Conservation (phyloP, 2,888 invertebrate species). For the Melanophora roralis region DNA sequence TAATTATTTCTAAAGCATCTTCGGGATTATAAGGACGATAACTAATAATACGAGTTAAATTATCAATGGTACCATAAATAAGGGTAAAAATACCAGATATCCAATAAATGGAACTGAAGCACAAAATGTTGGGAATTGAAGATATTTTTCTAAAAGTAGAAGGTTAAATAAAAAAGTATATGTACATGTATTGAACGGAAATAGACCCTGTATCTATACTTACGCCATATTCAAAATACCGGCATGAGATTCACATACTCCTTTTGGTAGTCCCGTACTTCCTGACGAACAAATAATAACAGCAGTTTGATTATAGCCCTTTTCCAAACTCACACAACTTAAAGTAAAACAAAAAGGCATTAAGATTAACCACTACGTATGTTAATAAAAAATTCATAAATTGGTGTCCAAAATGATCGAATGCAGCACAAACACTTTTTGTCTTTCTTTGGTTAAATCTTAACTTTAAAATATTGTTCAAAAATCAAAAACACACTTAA, state of each 20-base stretch:
- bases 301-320: constrained; percentile 52
- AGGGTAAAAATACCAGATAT: constrained; percentile 64
- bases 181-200: too few species aligned
- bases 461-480: too few species aligned
- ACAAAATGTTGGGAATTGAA: neutral
- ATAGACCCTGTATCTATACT: too few species aligned
- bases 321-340: constrained; percentile 65
- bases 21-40: constrained; percentile 65
- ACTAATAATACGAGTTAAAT: constrained; percentile 68
- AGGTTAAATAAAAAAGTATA: too few species aligned
- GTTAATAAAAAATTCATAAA: too few species aligned
- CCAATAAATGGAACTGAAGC: constrained; percentile 65
- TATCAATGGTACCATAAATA: constrained; percentile 60
- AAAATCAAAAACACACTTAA: too few species aligned
- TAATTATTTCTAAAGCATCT: constrained; percentile 65
- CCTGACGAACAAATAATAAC: constrained; percentile 71
- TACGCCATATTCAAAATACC: neutral
- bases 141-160: neutral
- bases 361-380: too few species aligned
- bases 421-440: too few species aligned
- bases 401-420: too few species aligned
- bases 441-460: too few species aligned
- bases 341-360: neutral
- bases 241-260: constrained; percentile 63
- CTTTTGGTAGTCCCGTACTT: constrained; percentile 71